Base-by-base conservation (phyloP, 2,113 vertebrate genomes). In the Elaphurus davidianus region DNA sequence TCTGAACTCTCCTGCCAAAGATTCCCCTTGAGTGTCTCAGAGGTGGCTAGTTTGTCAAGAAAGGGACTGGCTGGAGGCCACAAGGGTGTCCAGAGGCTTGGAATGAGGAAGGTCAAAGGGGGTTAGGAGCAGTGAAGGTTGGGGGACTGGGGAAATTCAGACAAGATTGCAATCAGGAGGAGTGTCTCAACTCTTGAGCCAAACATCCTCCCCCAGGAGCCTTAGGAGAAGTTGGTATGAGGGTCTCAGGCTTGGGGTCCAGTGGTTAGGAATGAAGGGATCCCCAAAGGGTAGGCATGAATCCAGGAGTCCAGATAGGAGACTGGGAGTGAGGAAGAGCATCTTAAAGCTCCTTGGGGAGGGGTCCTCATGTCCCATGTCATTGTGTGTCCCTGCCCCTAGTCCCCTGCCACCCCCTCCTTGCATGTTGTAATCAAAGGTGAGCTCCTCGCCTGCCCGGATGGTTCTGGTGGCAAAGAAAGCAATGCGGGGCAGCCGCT, bases 391-490 rank as follows among this genome's bases (percentile, higher is more conserved):
- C 82, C 86, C 82, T 93, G 83, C 52, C 87, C 91, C 60, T 87
- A 10, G 47, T 59, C 67, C 90, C 82, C 71, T 97, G 91, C 84
- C 87, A 84, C 78, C 94, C 97, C 98, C 98, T 99, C 99, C 99
- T 96, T 99, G 99, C 99, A 99, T 99, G 98, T 99, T 99, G 98
- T 99, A 99, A 99, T 99, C 99, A 91, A 99, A 99, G 45, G 99
- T 99, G 94, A 99, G 99, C 98, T 99, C 99, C 98, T 99, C 99
- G 8, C 99, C 99, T 3, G 99, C 99, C 2, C 99, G 99, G 97
- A 99, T 99, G 25, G 99, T 95, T 6, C 99, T 98, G 1, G 99
- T 99, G 71, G 99, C 99, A 97, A 99, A 99, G 43, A 99, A 99
- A 7, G 99, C 99, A 16, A 99, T 99, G 97, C 99, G 99, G 0